Conservation (phyloP, 2,888 invertebrate genomes). For the Caenorhabditis angaria region DNA sequence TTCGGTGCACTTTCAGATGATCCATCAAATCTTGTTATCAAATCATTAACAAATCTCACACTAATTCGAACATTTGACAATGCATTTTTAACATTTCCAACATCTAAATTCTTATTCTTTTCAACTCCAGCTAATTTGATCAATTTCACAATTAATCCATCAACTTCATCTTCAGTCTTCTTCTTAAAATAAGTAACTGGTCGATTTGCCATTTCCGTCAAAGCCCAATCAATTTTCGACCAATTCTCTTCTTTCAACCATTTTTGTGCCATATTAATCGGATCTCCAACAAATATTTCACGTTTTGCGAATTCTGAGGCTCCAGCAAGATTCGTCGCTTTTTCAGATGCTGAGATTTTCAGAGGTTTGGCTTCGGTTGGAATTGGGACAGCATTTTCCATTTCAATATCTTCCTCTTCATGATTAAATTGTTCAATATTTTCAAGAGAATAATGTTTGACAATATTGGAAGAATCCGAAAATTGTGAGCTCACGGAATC, state of each 20-base stretch:
- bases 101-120: slow-evolving; percentile 22
- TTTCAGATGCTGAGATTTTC: slow-evolving; percentile 33
- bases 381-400: neutral
- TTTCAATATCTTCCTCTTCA: slow-evolving; percentile 10
- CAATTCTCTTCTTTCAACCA: slow-evolving; percentile 45
- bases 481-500: slow-evolving; percentile 18
- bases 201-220: slow-evolving; percentile 46
- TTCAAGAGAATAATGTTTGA: slow-evolving; percentile 17
- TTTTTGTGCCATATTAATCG: slow-evolving; percentile 48
- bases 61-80: slow-evolving; percentile 35
- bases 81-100: slow-evolving; percentile 35
- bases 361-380: slow-evolving; percentile 3
- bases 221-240: slow-evolving; percentile 50
- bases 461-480: slow-evolving; percentile 13
- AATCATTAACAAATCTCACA: slow-evolving; percentile 29
- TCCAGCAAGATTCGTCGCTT: slow-evolving; percentile 31
- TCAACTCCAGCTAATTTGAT: slow-evolving; percentile 24
- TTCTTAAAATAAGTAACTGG: slow-evolving; percentile 34
- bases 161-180: slow-evolving; percentile 53
- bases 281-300: slow-evolving; percentile 53
- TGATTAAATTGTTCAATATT: slow-evolving; percentile 16
- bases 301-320: slow-evolving; percentile 44
- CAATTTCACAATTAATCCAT: slow-evolving; percentile 44
- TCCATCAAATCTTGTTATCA: slow-evolving; percentile 44
- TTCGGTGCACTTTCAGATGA: slow-evolving; percentile 40